Evolutionary conservation across 1,140 invertebrate species (phyloP).

Genomic region (Neocloeon triangulifer): DNA sequence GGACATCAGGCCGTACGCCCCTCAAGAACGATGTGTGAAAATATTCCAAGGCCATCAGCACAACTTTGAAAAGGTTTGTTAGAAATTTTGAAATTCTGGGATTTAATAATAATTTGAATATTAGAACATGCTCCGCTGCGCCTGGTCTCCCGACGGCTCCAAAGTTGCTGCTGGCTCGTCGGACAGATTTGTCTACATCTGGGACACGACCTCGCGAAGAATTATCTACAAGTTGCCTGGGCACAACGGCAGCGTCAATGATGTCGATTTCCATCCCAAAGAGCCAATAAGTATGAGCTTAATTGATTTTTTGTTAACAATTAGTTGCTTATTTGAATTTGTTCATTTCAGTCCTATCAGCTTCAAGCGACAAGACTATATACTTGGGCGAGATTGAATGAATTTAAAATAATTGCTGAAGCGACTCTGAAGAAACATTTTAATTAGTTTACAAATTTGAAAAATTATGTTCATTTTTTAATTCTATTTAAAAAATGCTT

Average conservation of each 20-base stretch:
- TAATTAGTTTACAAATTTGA: too few species aligned
- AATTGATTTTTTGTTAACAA: conserved; percentile 1
- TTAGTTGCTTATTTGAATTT: conserved; percentile 8
- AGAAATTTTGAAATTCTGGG: not conserved
- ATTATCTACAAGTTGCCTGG: conserved; percentile 95
- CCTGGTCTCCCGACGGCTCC: conserved; percentile 71
- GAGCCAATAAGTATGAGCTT: conserved; percentile 62
- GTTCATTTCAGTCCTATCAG: conserved; percentile 57
- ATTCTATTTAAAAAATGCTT: too few species aligned
- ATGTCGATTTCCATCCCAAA: conserved; percentile 84
- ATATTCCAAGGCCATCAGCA: conserved; percentile 86
- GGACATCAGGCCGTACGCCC: conserved; percentile 48
- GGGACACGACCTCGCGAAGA: conserved; percentile 79
- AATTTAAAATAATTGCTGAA: too few species aligned
- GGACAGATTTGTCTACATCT: conserved; percentile 89
- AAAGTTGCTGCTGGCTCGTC: conserved; percentile 78
- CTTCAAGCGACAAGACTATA: conserved; percentile 87
- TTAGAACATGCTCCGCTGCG: conserved; percentile 58
- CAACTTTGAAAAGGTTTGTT: conserved; percentile 84
- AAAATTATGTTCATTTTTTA: too few species aligned
- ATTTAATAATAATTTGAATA: conserved; percentile 1
- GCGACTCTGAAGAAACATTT: too few species aligned
- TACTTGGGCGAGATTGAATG: conserved; percentile 86
- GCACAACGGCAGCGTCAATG: conserved; percentile 93
- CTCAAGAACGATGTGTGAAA: conserved; percentile 81